phyloP scores from a whole-genome alignment of 2,888 invertebrate species.

The Chydorus sphaericus region DNA sequence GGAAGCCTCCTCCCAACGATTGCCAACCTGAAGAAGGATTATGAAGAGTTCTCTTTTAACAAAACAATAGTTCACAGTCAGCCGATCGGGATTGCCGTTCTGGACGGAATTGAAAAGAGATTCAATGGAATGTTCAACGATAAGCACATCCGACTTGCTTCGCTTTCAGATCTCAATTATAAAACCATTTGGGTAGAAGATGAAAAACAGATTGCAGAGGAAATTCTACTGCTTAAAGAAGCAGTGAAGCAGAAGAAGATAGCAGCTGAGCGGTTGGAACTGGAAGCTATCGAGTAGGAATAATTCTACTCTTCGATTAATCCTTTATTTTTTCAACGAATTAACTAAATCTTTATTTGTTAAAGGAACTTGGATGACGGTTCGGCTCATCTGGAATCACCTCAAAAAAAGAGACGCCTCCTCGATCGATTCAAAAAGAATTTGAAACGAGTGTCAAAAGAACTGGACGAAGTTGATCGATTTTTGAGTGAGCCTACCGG shows the following conservation, averaged over 20 bases:
- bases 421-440: background rate
- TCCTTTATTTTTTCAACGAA: background rate
- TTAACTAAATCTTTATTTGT: background rate
- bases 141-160: background rate
- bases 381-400: too few species aligned
- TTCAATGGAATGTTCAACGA: background rate
- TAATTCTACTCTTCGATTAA: too few species aligned
- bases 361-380: background rate
- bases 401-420: background rate
- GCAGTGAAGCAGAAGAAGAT: background rate
- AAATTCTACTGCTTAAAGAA: background rate
- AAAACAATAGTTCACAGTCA: background rate
- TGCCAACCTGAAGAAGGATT: background rate
- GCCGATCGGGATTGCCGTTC: background rate
- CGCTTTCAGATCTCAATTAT: background rate
- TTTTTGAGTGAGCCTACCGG: background rate
- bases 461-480: background rate
- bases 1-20: background rate
- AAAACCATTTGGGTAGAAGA: background rate
- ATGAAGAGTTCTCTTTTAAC: background rate
- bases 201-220: background rate
- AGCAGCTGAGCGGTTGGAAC: too few species aligned
- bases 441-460: background rate
- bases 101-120: background rate
- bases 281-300: too few species aligned